A percentile compares a stretch with the other conserved stretches of the same genome.
Evolutionary conservation across 2,888 invertebrate species (phyloP).

Genomic region (Diarsia rubi): DNA sequence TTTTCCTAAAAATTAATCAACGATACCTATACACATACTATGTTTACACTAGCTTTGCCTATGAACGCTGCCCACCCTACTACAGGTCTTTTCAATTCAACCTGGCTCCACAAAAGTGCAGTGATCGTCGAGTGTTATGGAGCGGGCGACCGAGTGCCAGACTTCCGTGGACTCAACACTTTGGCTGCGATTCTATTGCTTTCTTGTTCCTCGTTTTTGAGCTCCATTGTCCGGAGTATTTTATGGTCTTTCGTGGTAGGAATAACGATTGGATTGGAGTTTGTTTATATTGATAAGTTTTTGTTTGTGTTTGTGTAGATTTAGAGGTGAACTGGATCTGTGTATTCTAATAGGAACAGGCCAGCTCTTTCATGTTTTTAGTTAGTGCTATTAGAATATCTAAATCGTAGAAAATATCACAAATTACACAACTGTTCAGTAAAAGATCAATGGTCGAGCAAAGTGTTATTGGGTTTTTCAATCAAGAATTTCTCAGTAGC

Average conservation of each 20-base stretch:
- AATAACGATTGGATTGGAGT: constrained; percentile 9
- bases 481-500: too few relatives aligned
- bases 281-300: constrained; percentile 11
- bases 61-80: background rate
- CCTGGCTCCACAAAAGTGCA: constrained; percentile 58
- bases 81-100: constrained; percentile 29
- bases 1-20: background rate
- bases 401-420: background rate
- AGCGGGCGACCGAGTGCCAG: constrained; percentile 61
- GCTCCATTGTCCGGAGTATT: constrained; percentile 42
- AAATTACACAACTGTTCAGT: background rate
- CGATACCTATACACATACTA: background rate
- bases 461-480: too few relatives aligned
- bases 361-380: too few relatives aligned
- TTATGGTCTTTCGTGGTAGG: constrained; percentile 51
- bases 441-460: background rate
- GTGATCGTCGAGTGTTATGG: constrained; percentile 72
- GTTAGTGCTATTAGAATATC: background rate
- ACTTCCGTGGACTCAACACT: constrained; percentile 80
- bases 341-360: background rate
- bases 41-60: constrained; percentile 5
- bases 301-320: background rate
- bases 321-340: too few relatives aligned
- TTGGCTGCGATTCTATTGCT: constrained; percentile 55
- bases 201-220: constrained; percentile 65